phyloP scores from a whole-genome alignment of 1,140 invertebrate genomes.

The Megalonaias nervosa region DNA sequence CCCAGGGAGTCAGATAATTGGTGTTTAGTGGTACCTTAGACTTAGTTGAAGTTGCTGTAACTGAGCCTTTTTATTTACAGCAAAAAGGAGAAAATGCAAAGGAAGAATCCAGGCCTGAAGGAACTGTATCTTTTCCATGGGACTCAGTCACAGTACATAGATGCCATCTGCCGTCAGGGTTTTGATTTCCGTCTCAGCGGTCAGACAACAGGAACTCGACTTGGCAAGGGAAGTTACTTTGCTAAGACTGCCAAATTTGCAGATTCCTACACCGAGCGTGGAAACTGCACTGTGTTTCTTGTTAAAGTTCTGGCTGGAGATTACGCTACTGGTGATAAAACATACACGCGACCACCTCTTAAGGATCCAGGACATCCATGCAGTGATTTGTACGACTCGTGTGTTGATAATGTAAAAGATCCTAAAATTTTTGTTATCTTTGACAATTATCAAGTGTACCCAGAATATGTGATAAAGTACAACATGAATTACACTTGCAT shows the following conservation, averaged over 20 bases:
- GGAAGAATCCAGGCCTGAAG: constrained; percentile 16
- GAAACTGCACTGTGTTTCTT: constrained; percentile 39
- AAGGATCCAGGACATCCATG: constrained; percentile 27
- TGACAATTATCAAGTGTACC: constrained; percentile 51
- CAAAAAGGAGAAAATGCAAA: constrained; percentile 22
- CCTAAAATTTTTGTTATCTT: constrained; percentile 60
- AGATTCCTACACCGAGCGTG: constrained; percentile 30
- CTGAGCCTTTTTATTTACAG: constrained; percentile 4
- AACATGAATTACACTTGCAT: background rate
- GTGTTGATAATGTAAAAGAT: constrained; percentile 43
- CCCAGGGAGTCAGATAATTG: too few relatives aligned
- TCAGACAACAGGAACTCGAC: constrained; percentile 38
- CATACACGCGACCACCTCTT: constrained; percentile 39
- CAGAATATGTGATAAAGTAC: constrained; percentile 56
- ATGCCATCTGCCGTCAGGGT: constrained; percentile 48
- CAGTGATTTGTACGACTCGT: constrained; percentile 47
- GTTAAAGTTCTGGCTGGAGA: constrained; percentile 54
- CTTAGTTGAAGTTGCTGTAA: too few relatives aligned
- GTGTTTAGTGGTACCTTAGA: too few relatives aligned
- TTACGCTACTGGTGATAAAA: constrained; percentile 32
- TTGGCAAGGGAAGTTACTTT: constrained; percentile 58
- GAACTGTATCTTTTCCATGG: constrained; percentile 46
- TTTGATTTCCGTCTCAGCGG: constrained; percentile 48
- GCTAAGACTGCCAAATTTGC: constrained; percentile 43
- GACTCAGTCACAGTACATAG: constrained; percentile 19